Conservation (phyloP, 1,140 invertebrate genomes). For the Tribolium madens region DNA sequence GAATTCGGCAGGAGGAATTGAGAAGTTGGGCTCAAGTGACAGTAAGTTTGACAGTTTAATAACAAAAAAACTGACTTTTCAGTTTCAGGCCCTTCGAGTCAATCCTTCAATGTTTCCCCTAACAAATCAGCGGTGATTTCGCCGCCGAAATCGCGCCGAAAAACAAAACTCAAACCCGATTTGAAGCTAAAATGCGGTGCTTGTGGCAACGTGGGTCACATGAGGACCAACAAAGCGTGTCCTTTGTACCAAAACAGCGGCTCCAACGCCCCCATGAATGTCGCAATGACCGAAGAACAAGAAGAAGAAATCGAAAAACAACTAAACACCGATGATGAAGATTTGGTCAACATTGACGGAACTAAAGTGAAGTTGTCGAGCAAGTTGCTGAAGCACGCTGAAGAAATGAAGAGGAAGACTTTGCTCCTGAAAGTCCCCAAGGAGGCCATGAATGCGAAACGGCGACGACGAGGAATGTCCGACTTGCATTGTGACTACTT, state of each 20-base stretch:
- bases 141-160: slow-evolving; percentile 73
- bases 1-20: not conserved
- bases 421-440: slow-evolving; percentile 88
- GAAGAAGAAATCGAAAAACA: slow-evolving; percentile 86
- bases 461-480: slow-evolving; percentile 74
- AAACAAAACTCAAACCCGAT: slow-evolving; percentile 89
- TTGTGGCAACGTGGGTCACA: slow-evolving; percentile 89
- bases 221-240: slow-evolving; percentile 95
- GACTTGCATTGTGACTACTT: slow-evolving; percentile 94
- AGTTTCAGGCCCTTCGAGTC: slow-evolving; percentile 53
- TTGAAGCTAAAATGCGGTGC: slow-evolving; percentile 96
- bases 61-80: not conserved
- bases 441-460: slow-evolving; percentile 78
- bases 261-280: slow-evolving; percentile 75
- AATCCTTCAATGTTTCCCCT: slow-evolving; percentile 56
- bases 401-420: slow-evolving; percentile 83
- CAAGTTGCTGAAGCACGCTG: slow-evolving; percentile 85
- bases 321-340: slow-evolving; percentile 82
- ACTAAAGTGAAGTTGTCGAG: slow-evolving; percentile 88
- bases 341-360: slow-evolving; percentile 92
- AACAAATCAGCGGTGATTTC: slow-evolving; percentile 53
- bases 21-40: slow-evolving; percentile 1
- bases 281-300: slow-evolving; percentile 83
- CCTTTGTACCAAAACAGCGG: slow-evolving; percentile 86
- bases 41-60: not conserved